Conservation (phyloP, 2,888 invertebrate genomes). For the Scotopteryx bipunctaria region DNA sequence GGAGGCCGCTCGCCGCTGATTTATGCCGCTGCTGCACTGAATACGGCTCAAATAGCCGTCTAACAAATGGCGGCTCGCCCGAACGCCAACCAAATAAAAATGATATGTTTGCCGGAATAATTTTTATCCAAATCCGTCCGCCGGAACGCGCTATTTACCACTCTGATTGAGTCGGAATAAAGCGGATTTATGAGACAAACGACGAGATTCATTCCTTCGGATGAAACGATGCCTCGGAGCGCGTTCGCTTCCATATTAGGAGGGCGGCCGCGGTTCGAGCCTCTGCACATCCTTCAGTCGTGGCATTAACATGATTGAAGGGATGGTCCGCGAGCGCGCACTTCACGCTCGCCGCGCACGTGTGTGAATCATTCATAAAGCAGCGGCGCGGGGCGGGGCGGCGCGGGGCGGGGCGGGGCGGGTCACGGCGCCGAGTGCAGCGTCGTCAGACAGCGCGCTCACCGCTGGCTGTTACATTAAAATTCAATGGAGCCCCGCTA, state of each 20-base stretch:
- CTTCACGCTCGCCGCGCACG: neutral
- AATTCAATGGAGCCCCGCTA: constrained; percentile 3
- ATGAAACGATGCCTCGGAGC: neutral
- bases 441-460: constrained; percentile 4
- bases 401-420: no score
- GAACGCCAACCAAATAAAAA: constrained; percentile 57
- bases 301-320: neutral
- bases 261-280: no score
- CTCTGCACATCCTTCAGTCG: neutral
- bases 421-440: no score
- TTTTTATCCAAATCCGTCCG: constrained; percentile 47
- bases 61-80: constrained; percentile 51
- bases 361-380: constrained; percentile 42
- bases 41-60: constrained; percentile 48
- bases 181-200: constrained; percentile 39
- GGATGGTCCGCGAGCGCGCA: neutral
- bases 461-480: constrained; percentile 6
- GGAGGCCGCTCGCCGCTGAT: constrained; percentile 45
- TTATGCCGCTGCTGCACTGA: constrained; percentile 49
- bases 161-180: constrained; percentile 43
- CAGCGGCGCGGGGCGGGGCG: neutral
- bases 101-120: constrained; percentile 52
- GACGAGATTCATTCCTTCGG: constrained; percentile 34
- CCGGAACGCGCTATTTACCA: constrained; percentile 44
- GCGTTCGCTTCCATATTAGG: constrained; percentile 1